Evolutionary conservation across 2,797 vertebrate genomes (phyloP).

Genomic region (Leucoraja ocellata): DNA sequence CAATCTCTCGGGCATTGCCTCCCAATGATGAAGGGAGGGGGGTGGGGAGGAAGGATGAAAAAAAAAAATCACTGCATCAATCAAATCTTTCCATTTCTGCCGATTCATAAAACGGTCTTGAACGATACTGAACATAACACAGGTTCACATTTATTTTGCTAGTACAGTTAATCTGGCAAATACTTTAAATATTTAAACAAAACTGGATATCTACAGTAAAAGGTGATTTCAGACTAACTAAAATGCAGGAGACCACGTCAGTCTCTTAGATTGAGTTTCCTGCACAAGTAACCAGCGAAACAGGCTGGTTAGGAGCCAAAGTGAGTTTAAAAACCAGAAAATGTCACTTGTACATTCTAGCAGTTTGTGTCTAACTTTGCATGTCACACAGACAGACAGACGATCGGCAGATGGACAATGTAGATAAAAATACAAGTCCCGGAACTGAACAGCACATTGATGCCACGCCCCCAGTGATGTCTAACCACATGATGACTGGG

Average conservation of each 20-base stretch:
- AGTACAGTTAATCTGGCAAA: constrained; percentile 28
- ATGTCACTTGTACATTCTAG: no score
- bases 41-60: no score
- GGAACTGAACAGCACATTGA: no score
- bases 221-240: background rate
- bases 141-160: constrained; percentile 33
- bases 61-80: background rate
- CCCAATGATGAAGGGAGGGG: no score
- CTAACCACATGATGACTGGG: no score
- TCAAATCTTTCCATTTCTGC: background rate
- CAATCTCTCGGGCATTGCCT: no score
- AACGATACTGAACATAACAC: background rate
- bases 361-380: no score
- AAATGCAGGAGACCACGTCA: background rate
- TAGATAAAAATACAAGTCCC: no score
- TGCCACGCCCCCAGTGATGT: no score
- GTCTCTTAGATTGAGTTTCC: background rate
- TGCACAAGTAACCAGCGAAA: background rate
- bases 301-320: background rate
- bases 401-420: no score
- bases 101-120: background rate
- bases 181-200: constrained; percentile 1
- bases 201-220: constrained; percentile 25
- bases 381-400: no score
- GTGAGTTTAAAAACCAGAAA: background rate